A percentile compares a stretch with the other conserved stretches of the same genome.
Evolutionary conservation across 2,797 vertebrate genomes (phyloP).

Genomic region (Dromococcyx pavoninus): DNA sequence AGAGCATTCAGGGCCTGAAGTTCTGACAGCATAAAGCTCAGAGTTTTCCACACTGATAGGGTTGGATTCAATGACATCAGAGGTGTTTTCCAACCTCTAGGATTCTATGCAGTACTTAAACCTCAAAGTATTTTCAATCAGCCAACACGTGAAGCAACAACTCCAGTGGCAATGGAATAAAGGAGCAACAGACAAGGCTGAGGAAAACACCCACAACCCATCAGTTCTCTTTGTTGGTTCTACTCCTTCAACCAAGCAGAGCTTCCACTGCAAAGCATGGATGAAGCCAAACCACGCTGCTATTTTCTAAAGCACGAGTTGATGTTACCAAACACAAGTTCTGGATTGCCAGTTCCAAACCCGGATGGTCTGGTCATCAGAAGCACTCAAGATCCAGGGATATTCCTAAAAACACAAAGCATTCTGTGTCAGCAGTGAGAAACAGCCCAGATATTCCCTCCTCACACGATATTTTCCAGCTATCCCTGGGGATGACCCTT

Average conservation of each 20-base stretch:
- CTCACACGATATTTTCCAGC: rapidly evolving
- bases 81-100: too few relatives aligned
- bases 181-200: neutral
- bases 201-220: rapidly evolving
- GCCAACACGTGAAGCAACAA: rapidly evolving
- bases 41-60: neutral
- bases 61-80: too few relatives aligned
- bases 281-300: rapidly evolving
- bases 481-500: neutral
- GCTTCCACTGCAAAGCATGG: neutral
- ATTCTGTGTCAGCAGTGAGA: rapidly evolving
- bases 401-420: constrained; percentile 83
- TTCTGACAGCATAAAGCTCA: neutral
- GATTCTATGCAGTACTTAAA: neutral
- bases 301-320: neutral
- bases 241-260: neutral
- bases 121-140: neutral
- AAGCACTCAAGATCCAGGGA: constrained; percentile 97
- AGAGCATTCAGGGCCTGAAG: too few relatives aligned
- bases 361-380: constrained; percentile 96
- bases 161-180: neutral
- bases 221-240: neutral
- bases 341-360: constrained; percentile 99
- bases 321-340: constrained; percentile 92
- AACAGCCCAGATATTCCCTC: neutral